Conservation (phyloP, 2,888 invertebrate genomes). For the Hypena proboscidalis region DNA sequence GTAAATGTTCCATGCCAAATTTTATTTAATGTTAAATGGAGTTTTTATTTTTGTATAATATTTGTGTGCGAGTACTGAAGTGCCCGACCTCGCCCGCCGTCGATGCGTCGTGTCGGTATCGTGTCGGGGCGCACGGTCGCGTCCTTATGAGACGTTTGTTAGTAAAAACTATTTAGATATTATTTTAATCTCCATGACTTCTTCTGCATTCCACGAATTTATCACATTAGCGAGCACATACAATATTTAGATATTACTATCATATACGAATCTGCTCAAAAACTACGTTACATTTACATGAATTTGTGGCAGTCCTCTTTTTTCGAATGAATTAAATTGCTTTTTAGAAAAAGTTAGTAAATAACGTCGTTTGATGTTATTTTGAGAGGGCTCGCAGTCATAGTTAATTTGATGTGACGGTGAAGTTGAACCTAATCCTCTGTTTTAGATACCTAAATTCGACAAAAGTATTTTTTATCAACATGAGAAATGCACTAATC, state of each 20-base stretch:
- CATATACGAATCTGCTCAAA: neutral
- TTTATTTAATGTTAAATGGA: conserved; percentile 35
- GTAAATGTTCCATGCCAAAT: conserved; percentile 23
- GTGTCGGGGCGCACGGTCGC: neutral
- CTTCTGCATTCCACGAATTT: conserved; percentile 71
- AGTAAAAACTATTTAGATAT: conserved; percentile 20
- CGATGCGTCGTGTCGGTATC: neutral
- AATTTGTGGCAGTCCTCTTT: neutral
- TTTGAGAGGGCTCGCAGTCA: too few species aligned
- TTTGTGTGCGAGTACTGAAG: conserved; percentile 9
- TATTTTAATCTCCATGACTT: conserved; percentile 72
- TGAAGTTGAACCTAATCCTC: too few species aligned
- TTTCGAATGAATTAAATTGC: too few species aligned
- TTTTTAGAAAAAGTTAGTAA: too few species aligned
- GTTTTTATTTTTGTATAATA: conserved; percentile 38
- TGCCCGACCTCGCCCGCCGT: neutral
- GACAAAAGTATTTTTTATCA: too few species aligned
- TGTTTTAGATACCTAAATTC: too few species aligned
- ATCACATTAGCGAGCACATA: conserved; percentile 33
- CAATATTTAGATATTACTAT: neutral
- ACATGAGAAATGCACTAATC: too few species aligned
- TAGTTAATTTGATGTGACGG: too few species aligned
- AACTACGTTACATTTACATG: neutral
- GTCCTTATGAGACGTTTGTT: neutral
- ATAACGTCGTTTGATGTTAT: too few species aligned